Conservation (phyloP, 2,888 invertebrate species). For the Eupithecia exiguata region DNA sequence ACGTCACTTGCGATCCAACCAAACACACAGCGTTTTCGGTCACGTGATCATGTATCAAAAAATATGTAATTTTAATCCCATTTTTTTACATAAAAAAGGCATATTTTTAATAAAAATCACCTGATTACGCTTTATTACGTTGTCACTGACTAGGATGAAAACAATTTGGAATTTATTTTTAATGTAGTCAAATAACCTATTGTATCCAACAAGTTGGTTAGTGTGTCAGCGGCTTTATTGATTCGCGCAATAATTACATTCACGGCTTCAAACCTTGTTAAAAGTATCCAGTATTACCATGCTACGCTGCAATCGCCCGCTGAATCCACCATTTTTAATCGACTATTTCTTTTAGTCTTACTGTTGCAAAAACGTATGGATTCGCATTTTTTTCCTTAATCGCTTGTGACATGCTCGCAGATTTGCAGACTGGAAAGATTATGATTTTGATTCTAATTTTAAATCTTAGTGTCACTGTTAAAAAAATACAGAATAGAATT, state of each 20-base stretch:
- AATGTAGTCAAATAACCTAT: too few species aligned
- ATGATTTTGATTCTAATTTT: neutral
- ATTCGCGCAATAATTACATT: conserved; percentile 58
- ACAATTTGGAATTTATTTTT: too few species aligned
- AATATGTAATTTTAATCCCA: too few species aligned
- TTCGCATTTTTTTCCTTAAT: neutral
- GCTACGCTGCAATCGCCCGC: conserved; percentile 6
- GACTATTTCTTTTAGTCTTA: neutral
- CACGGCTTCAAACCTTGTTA: conserved; percentile 58
- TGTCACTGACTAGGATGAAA: too few species aligned
- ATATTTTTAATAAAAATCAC: too few species aligned
- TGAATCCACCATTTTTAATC: conserved; percentile 18
- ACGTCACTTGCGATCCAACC: too few species aligned
- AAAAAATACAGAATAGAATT: neutral
- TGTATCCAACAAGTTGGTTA: neutral
- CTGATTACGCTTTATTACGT: too few species aligned
- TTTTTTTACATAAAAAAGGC: too few species aligned
- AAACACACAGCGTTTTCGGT: too few species aligned
- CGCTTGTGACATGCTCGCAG: neutral
- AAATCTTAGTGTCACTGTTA: neutral
- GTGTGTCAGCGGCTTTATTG: conserved; percentile 36
- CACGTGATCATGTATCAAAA: too few species aligned
- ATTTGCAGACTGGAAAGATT: neutral
- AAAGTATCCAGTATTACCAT: conserved; percentile 17
- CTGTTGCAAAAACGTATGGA: neutral